Evolutionary conservation across 1,140 invertebrate species (phyloP), one percentile per base, ranked within the genome.

Genomic region (Ips nitidus): DNA sequence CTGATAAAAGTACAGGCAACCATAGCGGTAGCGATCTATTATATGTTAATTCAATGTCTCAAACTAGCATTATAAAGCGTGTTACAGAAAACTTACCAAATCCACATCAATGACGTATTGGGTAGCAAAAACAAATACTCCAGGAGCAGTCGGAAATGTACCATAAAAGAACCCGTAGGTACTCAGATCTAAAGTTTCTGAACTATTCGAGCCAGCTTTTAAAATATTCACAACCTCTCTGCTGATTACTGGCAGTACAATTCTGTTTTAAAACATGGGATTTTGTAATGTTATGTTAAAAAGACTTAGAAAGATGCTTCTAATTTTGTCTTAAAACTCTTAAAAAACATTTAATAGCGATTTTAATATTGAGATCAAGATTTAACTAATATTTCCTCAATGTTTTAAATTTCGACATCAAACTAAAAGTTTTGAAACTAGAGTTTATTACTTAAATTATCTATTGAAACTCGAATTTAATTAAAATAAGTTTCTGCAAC

Each of bases 151-250:
- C 1, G 96, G 97, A 80, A 98, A 93, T 1, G 94, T 98, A 60
- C 97, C 96, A 81, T 98, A 98, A 0, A 98, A 84, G 83, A 98
- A 98, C 0, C 92, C 95, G 81, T 94, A 98, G 58, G 94, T 97
- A 73, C 92, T 93, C 40, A 95, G 84, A 71, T 94, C 90, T 37
- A 86, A 82, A 1, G 91, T 94, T 69, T 93, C 90, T 52, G 88
- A 88, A 52, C 84, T 81, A 77, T 90, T 89, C 1, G 73, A 78
- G 1, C 91, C 91, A 47, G 89, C 83, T 47, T 91, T 82, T 37
- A 94, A 79, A 8, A 93, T 80, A 77, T 89, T 91, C 0, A 95
- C 89, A 39, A 92, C 87, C 83, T 97, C 93, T 76, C 95, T 86
- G 74, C 91, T 93, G 1, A 98, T 86, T 41, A 98, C 79, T 2